Conservation (phyloP, 2,113 vertebrate genomes). For the Psilopogon haemacephalus region DNA sequence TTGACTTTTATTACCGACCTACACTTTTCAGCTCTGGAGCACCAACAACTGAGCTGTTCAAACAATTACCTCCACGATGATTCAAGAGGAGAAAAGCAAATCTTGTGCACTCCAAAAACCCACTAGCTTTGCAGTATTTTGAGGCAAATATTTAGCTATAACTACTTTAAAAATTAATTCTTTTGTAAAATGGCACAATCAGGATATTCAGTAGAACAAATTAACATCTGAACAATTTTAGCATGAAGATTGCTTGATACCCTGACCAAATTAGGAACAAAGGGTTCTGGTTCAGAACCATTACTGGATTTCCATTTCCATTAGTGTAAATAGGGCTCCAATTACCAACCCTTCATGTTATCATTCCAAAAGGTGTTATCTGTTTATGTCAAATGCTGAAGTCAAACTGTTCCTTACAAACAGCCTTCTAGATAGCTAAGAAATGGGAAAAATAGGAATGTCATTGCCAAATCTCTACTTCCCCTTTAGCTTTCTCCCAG, state of each 20-base stretch:
- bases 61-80: not conserved
- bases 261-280: not conserved
- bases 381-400: not conserved
- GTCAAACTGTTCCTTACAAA: not conserved
- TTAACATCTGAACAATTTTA: not conserved
- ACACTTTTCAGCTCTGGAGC: not conserved
- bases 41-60: not conserved
- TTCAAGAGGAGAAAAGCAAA: not conserved
- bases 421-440: not conserved
- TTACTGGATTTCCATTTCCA: not conserved
- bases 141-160: not conserved
- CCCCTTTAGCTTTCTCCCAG: not conserved
- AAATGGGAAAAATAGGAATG: rapidly evolving
- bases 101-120: not conserved
- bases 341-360: not conserved
- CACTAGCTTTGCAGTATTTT: not conserved
- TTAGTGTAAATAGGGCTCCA: not conserved
- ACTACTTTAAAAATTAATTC: not conserved
- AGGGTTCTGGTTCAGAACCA: not conserved
- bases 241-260: not conserved
- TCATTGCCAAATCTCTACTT: not conserved
- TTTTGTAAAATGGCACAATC: not conserved
- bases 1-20: not conserved
- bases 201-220: not conserved
- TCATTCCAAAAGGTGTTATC: not conserved